A percentile compares a stretch with the other conserved stretches of the same genome.
Evolutionary conservation across 2,113 vertebrate genomes (phyloP).

Genomic region (Delphinus delphis): DNA sequence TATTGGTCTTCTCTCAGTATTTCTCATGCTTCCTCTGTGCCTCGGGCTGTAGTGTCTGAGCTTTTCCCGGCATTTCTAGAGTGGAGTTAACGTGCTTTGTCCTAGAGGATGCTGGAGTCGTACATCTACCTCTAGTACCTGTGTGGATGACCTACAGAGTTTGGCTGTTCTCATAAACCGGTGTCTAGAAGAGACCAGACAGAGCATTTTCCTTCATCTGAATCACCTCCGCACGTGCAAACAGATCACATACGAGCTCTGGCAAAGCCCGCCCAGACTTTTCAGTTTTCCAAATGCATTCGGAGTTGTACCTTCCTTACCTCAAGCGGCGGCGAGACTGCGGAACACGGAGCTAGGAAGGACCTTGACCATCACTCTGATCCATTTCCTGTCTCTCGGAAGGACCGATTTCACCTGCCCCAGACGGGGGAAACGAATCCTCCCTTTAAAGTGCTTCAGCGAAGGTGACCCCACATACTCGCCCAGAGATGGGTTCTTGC

Average conservation of each 20-base stretch:
- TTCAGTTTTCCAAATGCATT: background rate
- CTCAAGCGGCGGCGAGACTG: accelerated
- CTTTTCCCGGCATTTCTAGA: accelerated
- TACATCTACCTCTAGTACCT: accelerated
- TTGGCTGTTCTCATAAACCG: background rate
- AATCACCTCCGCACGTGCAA: background rate
- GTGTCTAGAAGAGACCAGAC: background rate
- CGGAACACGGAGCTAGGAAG: background rate
- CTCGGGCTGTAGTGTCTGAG: too few relatives aligned
- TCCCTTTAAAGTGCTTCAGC: background rate
- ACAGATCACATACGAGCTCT: accelerated
- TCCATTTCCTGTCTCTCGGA: background rate
- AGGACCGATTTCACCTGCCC: background rate
- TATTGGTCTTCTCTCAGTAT: too few relatives aligned
- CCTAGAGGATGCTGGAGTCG: background rate
- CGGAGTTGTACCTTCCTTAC: background rate
- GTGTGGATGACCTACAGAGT: background rate
- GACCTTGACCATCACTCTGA: background rate
- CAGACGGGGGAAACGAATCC: background rate
- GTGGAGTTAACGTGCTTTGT: accelerated
- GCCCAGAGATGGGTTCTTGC: background rate
- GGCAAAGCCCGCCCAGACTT: background rate
- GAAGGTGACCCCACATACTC: background rate
- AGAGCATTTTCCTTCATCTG: background rate
- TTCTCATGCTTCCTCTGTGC: background rate